Conservation (phyloP, 2,797 vertebrate species). For the Hephaestus fuliginosus region DNA sequence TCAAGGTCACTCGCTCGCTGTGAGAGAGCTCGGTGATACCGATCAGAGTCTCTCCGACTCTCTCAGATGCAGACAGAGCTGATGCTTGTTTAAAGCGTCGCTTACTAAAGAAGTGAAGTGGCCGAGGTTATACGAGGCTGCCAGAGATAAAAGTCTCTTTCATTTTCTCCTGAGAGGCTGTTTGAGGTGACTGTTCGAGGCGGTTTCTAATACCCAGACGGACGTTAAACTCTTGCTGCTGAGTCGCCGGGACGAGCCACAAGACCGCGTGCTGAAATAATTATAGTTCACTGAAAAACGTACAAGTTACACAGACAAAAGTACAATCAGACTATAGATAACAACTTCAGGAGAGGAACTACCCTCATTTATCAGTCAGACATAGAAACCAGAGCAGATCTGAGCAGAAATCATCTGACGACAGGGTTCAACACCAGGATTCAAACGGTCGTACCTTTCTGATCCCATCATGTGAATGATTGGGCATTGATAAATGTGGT, state of each 20-base stretch:
- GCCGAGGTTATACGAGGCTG: neutral
- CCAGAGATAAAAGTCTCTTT: neutral
- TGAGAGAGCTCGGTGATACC: conserved; percentile 34
- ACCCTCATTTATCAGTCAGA: too few species aligned
- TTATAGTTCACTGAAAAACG: neutral
- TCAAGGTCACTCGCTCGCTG: conserved; percentile 42
- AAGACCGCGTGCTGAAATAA: neutral
- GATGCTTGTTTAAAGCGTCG: conserved; percentile 2
- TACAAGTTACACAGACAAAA: neutral
- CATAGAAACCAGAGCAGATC: too few species aligned
- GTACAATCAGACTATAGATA: neutral
- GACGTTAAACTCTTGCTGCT: neutral
- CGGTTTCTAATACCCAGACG: neutral
- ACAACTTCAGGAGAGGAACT: neutral
- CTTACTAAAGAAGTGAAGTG: neutral
- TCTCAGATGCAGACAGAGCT: neutral
- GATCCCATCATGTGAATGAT: too few species aligned
- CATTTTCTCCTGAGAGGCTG: neutral
- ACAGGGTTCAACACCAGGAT: too few species aligned
- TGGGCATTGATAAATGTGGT: too few species aligned
- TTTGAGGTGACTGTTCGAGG: neutral
- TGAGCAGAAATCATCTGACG: too few species aligned
- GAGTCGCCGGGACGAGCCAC: neutral
- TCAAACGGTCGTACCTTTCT: too few species aligned
- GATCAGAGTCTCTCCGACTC: conserved; percentile 4